Evolutionary conservation across 2,113 vertebrate species (phyloP), one percentile per base, ranked within the genome.

Genomic region (Neodontobutis hainanensis): DNA sequence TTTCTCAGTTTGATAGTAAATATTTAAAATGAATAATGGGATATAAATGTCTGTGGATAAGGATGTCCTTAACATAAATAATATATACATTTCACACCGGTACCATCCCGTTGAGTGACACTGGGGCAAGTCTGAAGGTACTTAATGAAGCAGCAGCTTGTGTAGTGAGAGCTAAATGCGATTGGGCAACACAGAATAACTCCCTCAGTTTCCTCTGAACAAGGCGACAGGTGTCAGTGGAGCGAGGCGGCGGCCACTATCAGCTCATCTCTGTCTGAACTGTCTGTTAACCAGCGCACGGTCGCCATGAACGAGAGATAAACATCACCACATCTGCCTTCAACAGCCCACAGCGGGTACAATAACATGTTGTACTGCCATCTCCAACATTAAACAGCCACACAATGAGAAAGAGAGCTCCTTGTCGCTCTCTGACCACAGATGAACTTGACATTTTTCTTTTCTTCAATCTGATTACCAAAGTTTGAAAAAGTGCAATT

Each of bases 401-500:
- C 44, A 45, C n/a, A 63, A 11, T 67, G 65, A 70, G 53, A 77
- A 44, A 79, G 89, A 92, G 90, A 87, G 89, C 83, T 84, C 63
- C 85, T 90, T 91, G 89, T 91, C 76, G 66, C 63, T 4, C 90
- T 91, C 82, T 90, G 89, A 94, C 96, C 94, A 92, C 94, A 95
- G 93, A 81, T 85, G 87, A 92, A 91, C 87, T 89, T 93, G 85
- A 93, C 94, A 93, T 97, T 96, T 46, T 87, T 95, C 92, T 96
- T 94, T 91, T 89, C 93, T 95, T 93, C 93, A 91, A 44, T 93
- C 93, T 91, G 92, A 94, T 93, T 94, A 91, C 88, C 88, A 87
- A 87, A 92, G 93, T 94, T 97, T 94, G 95, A 89, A 95, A 95
- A 96, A 95, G 95, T 97, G 96, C 89, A 90, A 85, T 73, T 82